phyloP scores from a whole-genome alignment of 2,113 vertebrate species.

The Hypomesus transpacificus region DNA sequence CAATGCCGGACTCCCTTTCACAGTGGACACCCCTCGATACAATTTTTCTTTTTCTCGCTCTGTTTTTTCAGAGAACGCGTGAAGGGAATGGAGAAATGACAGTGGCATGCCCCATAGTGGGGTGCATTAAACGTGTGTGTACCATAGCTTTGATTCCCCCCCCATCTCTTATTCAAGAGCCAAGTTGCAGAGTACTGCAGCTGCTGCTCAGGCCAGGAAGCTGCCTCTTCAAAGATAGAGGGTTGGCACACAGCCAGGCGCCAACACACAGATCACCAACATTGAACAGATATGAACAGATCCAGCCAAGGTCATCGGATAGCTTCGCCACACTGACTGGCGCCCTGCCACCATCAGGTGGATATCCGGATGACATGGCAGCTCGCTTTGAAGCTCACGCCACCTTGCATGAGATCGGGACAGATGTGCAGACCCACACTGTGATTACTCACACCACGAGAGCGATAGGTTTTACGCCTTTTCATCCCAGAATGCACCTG shows the following conservation, averaged over 20 bases:
- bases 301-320: slow-evolving; percentile 57
- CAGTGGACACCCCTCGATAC: slow-evolving; percentile 7
- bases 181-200: too few relatives aligned
- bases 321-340: slow-evolving; percentile 27
- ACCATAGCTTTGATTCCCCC: neutral
- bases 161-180: neutral
- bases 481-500: neutral
- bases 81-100: too few relatives aligned
- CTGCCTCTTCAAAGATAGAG: neutral
- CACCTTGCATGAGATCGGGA: slow-evolving; percentile 9
- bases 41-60: slow-evolving; percentile 19
- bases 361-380: slow-evolving; percentile 43
- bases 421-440: slow-evolving; percentile 45
- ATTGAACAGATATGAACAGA: slow-evolving; percentile 54
- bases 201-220: slow-evolving; percentile 1
- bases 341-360: slow-evolving; percentile 38
- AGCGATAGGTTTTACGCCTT: too few relatives aligned
- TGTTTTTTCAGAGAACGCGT: neutral
- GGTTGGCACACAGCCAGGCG: slow-evolving; percentile 37
- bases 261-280: slow-evolving; percentile 48
- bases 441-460: too few relatives aligned
- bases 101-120: too few relatives aligned
- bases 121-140: too few relatives aligned
- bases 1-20: slow-evolving; percentile 35
- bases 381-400: slow-evolving; percentile 17